phyloP scores from a whole-genome alignment of 1,140 invertebrate species.

The Leptoteleia sp. region DNA sequence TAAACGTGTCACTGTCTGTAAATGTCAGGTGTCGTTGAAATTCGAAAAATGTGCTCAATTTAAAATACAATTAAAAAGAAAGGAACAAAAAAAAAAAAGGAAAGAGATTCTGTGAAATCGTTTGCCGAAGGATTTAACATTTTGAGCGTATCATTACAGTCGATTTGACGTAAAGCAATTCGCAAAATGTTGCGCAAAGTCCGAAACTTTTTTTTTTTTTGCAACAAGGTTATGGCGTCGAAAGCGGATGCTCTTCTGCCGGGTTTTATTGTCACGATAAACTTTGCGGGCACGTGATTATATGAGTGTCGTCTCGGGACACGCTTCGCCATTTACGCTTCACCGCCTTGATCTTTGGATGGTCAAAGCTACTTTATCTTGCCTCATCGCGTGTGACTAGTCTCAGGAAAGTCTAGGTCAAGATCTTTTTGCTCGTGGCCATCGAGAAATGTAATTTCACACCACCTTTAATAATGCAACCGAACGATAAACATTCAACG shows the following conservation, averaged over 20 bases:
- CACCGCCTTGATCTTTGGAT: constrained; percentile 52
- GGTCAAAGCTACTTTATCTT: constrained; percentile 50
- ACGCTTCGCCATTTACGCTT: constrained; percentile 46
- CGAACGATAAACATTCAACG: constrained; percentile 11
- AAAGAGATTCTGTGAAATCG: not conserved
- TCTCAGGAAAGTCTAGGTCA: constrained; percentile 50
- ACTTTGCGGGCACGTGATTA: constrained; percentile 50
- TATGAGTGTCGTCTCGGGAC: constrained; percentile 34
- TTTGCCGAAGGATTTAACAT: not conserved
- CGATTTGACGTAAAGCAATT: constrained; percentile 22
- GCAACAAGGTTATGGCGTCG: constrained; percentile 35
- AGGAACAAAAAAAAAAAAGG: too few relatives aligned
- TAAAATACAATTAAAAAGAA: too few relatives aligned
- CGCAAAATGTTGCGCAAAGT: constrained; percentile 21
- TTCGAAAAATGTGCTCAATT: not conserved
- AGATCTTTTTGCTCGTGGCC: constrained; percentile 40
- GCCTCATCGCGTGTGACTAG: constrained; percentile 28
- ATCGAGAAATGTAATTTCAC: constrained; percentile 37
- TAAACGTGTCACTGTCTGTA: not conserved
- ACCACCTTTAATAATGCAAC: constrained; percentile 11
- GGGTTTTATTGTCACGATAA: constrained; percentile 51
- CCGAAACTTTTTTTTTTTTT: constrained; percentile 41
- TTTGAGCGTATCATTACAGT: constrained; percentile 15
- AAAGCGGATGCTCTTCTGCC: constrained; percentile 41
- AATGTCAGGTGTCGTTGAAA: not conserved